phyloP scores from a whole-genome alignment of 2,888 invertebrate species.

The Eristalis pertinax region DNA sequence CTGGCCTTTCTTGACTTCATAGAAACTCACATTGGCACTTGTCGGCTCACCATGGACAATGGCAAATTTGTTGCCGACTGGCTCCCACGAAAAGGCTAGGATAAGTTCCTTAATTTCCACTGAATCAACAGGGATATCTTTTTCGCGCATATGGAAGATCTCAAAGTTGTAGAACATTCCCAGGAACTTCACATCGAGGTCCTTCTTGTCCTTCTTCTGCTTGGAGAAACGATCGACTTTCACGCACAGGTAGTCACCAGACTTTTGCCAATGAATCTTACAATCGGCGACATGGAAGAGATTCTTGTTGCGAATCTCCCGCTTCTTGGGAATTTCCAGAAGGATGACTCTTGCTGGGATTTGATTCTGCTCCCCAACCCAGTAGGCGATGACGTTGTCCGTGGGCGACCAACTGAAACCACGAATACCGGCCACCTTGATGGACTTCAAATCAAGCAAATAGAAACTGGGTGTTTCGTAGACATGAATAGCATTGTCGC shows the following conservation, averaged over 20 bases:
- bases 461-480: slow-evolving; percentile 98
- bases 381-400: slow-evolving; percentile 97
- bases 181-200: slow-evolving; percentile 94
- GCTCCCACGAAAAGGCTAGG: slow-evolving; percentile 99
- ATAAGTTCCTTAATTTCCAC: slow-evolving; percentile 97
- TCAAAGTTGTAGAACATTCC: slow-evolving; percentile 99
- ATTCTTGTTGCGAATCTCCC: slow-evolving; percentile 95
- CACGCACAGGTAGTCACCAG: slow-evolving; percentile 98
- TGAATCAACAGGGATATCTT: slow-evolving; percentile 98
- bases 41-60: slow-evolving; percentile 96
- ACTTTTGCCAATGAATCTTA: slow-evolving; percentile 99
- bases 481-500: slow-evolving; percentile 92
- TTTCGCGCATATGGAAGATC: slow-evolving; percentile 99
- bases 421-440: slow-evolving; percentile 93
- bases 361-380: slow-evolving; percentile 98
- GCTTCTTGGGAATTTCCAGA: slow-evolving; percentile 94
- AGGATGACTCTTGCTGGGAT: slow-evolving; percentile 97
- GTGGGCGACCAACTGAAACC: slow-evolving; percentile 99
- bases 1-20: slow-evolving; percentile 94
- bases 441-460: slow-evolving; percentile 95
- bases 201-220: slow-evolving; percentile 95
- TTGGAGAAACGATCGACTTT: slow-evolving; percentile 94
- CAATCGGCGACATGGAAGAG: slow-evolving; percentile 99
- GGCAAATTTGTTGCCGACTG: slow-evolving; percentile 96
- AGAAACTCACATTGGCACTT: slow-evolving; percentile 93